Evolutionary conservation across 2,888 invertebrate species (phyloP).

Genomic region (Ernsta delagoae): DNA sequence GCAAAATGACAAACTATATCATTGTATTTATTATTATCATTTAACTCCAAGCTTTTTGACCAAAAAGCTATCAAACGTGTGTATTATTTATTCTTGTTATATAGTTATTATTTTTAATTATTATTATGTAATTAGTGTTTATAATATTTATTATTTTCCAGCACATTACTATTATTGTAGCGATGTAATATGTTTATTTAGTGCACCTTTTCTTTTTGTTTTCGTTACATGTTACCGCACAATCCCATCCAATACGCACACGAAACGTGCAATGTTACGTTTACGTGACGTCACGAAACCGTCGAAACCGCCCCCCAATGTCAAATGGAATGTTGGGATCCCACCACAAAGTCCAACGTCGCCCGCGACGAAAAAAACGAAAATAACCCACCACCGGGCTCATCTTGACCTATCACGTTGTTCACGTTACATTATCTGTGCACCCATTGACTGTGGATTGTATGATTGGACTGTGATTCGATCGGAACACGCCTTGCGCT

Average conservation of each 20-base stretch:
- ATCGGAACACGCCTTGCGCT: constrained; percentile 51
- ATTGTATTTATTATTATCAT: background rate
- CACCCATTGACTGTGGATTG: constrained; percentile 49
- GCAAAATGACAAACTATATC: background rate
- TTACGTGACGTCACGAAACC: constrained; percentile 59
- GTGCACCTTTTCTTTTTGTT: constrained; percentile 83
- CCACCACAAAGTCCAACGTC: constrained; percentile 82
- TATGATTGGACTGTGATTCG: constrained; percentile 76
- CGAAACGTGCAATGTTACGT: constrained; percentile 47
- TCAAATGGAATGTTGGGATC: constrained; percentile 76
- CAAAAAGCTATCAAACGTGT: no score
- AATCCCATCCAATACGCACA: constrained; percentile 77
- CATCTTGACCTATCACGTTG: background rate
- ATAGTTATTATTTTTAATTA: no score
- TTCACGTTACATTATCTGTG: constrained; percentile 40
- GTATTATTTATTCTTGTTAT: no score
- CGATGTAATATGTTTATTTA: constrained; percentile 77
- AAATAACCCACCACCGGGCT: constrained; percentile 62
- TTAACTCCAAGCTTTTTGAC: no score
- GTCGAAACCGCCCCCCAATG: constrained; percentile 51
- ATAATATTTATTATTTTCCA: constrained; percentile 44
- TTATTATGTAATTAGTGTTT: no score
- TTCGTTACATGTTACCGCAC: constrained; percentile 84
- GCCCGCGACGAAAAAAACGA: constrained; percentile 84
- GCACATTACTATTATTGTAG: constrained; percentile 48